Base-by-base conservation (phyloP, 2,113 vertebrate genomes). In the Grammatotria lemairii region DNA sequence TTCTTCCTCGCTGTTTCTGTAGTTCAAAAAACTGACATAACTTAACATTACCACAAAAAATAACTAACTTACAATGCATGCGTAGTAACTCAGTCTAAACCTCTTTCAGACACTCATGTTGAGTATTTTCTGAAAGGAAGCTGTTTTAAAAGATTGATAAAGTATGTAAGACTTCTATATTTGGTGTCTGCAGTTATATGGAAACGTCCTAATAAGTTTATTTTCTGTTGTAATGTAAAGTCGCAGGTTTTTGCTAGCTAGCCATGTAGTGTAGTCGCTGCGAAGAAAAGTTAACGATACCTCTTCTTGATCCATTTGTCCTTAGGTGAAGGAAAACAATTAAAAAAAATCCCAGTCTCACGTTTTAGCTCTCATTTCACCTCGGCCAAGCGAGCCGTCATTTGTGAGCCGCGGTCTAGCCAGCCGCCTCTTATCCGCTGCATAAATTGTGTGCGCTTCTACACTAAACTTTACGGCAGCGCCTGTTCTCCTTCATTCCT, bases 301-400 rank as follows among this genome's bases (percentile, higher is more conserved):
- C 93, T 94, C n/a, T 31, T 73, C 1, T 33, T 21, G 80, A 5
- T 87, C 92, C 93, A 92, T 94, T 16, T n/a, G 16, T 81, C 31
- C 73, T 4, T 40, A 6, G 35, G 11, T 5, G 80, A 16, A 19
- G 11, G n/a, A 6, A 85, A 60, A 58, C 47, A 40, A 21, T 26
- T 0, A 0, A 0, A 38, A 31, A 65, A 68, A 68, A 40, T 23
- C 11, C 3, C 4, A 2, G 7, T 11, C 11, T 42, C 65, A 40
- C 31, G 53, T 19, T 35, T 35, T 23, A 23, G 3, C 7, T 17
- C 8, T 80, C 3, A 8, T 40, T 31, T 33, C 55, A 14, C 19
- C 38, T 10, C 4, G 31, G 17, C 9, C 9, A 65, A 35, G 31
- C 6, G 6, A 35, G 58, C 58, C 9, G 58, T 63, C 0, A 65